A percentile compares a stretch with the other conserved stretches of the same genome.
Evolutionary conservation across 2,797 vertebrate species (phyloP).

Genomic region (Euthynnus affinis): DNA sequence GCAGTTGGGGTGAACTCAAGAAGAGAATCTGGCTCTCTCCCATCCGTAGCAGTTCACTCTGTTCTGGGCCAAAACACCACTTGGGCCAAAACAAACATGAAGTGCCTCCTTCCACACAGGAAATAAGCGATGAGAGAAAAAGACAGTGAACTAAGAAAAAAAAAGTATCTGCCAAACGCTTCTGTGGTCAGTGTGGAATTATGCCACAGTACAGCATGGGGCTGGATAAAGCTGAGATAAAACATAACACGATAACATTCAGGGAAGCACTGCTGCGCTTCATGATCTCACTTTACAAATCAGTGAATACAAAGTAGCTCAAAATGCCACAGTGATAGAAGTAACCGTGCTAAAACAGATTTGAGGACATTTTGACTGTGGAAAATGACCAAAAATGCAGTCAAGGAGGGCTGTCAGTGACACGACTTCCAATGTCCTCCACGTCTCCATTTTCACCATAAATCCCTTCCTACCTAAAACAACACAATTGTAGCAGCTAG

Average conservation of each 20-base stretch:
- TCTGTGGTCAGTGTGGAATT: constrained; percentile 54
- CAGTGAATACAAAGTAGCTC: constrained; percentile 21
- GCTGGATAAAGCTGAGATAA: constrained; percentile 41
- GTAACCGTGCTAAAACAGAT: neutral
- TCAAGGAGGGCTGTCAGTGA: constrained; percentile 38
- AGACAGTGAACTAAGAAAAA: constrained; percentile 54
- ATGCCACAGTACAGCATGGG: constrained; percentile 40
- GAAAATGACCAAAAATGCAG: constrained; percentile 57
- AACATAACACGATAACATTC: constrained; percentile 40
- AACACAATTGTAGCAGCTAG: constrained; percentile 43
- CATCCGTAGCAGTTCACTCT: constrained; percentile 40
- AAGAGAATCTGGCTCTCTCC: constrained; percentile 50
- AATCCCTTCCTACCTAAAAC: constrained; percentile 61
- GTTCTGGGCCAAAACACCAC: constrained; percentile 61
- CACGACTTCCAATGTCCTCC: constrained; percentile 40
- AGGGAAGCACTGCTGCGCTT: constrained; percentile 28
- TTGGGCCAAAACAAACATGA: constrained; percentile 72
- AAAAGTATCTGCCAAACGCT: constrained; percentile 40
- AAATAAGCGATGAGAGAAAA: constrained; percentile 75
- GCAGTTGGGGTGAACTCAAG: constrained; percentile 29
- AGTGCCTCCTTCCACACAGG: constrained; percentile 71
- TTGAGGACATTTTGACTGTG: constrained; percentile 35
- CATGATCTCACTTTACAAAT: constrained; percentile 42
- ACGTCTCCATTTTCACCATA: constrained; percentile 56
- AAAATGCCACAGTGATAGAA: neutral